Percentiles rank a stretch among this genome's conserved stretches.
Conservation (phyloP, 2,888 invertebrate species). For the Hypomecis punctinalis region DNA sequence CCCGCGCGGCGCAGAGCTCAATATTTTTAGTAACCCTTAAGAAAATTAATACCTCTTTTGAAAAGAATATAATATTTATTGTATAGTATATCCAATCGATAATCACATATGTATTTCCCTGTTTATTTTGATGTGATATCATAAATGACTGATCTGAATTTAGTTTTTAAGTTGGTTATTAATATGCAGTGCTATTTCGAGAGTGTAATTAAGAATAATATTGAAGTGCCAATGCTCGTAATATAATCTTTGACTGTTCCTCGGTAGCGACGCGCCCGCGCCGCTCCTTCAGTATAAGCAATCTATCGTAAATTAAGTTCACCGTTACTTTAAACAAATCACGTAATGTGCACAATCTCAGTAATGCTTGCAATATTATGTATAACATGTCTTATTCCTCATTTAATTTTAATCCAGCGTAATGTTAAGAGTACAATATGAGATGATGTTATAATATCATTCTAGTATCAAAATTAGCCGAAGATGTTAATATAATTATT, state of each 20-base stretch:
- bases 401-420: slow-evolving; percentile 80
- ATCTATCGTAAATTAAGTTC: slow-evolving; percentile 69
- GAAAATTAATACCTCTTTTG: slow-evolving; percentile 86
- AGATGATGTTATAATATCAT: slow-evolving; percentile 82
- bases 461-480: slow-evolving; percentile 86
- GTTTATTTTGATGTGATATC: slow-evolving; percentile 87
- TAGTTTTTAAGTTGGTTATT: slow-evolving; percentile 86
- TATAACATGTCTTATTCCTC: slow-evolving; percentile 78
- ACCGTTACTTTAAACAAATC: slow-evolving; percentile 66
- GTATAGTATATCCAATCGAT: slow-evolving; percentile 81
- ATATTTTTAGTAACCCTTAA: slow-evolving; percentile 85
- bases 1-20: slow-evolving; percentile 82
- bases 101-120: slow-evolving; percentile 85
- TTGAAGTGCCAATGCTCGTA: slow-evolving; percentile 86
- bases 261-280: slow-evolving; percentile 47
- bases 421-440: slow-evolving; percentile 86
- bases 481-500: slow-evolving; percentile 85
- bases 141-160: slow-evolving; percentile 87
- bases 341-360: slow-evolving; percentile 84
- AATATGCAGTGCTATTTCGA: slow-evolving; percentile 85
- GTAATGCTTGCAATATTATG: slow-evolving; percentile 84
- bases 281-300: slow-evolving; percentile 70
- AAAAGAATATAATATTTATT: slow-evolving; percentile 81
- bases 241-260: slow-evolving; percentile 84
- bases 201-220: slow-evolving; percentile 84